Conservation (phyloP, 1,140 invertebrate genomes). For the Sipha flava region DNA sequence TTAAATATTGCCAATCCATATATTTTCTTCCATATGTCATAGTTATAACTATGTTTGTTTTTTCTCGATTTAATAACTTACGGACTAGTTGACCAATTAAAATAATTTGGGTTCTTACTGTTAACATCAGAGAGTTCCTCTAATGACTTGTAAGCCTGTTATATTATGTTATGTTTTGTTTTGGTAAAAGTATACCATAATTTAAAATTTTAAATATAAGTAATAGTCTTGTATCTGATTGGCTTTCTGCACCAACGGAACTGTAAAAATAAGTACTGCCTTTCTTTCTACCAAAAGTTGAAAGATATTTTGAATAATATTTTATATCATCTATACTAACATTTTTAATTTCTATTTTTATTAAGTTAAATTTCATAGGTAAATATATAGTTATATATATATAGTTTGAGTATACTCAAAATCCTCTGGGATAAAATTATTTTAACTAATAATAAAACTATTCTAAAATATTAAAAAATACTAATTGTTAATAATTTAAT, state of each 20-base stretch:
- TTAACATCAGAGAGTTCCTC: not conserved
- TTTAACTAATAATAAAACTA: too few relatives aligned
- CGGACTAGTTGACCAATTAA: constrained; percentile 12
- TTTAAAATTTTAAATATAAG: not conserved
- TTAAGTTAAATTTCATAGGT: not conserved
- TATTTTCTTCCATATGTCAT: constrained; percentile 30
- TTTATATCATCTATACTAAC: not conserved
- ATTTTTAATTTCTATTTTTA: not conserved
- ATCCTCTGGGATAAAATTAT: too few relatives aligned
- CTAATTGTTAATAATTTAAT: too few relatives aligned
- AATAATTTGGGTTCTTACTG: not conserved
- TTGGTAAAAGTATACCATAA: constrained; percentile 11
- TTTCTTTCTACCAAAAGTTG: not conserved
- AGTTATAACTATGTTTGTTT: not conserved
- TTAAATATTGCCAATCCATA: constrained; percentile 21
- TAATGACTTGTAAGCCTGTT: not conserved
- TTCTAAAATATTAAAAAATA: too few relatives aligned
- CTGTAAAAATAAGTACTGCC: not conserved
- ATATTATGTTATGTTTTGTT: not conserved
- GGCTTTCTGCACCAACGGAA: not conserved
- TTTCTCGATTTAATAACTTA: not conserved
- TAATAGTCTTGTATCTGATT: not conserved
- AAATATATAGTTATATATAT: too few relatives aligned
- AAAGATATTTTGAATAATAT: not conserved
- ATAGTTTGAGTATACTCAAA: too few relatives aligned